Evolutionary conservation across 1,140 invertebrate genomes (phyloP), one percentile per base, ranked within the genome.

Genomic region (Fopius arisanus): DNA sequence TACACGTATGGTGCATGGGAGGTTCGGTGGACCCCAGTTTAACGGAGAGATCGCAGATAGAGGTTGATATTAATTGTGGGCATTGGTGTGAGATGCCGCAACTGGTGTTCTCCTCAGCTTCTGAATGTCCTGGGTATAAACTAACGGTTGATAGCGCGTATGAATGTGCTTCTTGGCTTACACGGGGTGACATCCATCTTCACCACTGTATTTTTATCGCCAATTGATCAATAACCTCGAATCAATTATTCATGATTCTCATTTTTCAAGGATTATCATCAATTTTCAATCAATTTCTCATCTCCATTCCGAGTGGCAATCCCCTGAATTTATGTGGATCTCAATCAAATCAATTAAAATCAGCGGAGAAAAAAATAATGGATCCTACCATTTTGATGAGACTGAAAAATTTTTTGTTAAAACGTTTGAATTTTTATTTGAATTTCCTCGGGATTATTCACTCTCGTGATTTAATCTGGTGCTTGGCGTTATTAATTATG

Each of bases 1-100:
- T 78, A 81, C 81, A 82, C 78, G 72, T 26, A 9, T 14, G 41
- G 19, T 54, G 66, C 10, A 76, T 75, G 74, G 54, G 54, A 59
- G 59, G 59, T 70, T 59, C 48, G 14, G 19, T 12, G 68, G 26
- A 33, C 69, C 26, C 69, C 48, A 21, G 43, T 37, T 51, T 88
- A 87, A 88, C 84, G 87, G 87, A 19, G 85, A 87, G 87, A 88
- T 88, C 82, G 81, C 78, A 86, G 86, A 87, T 87, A 87, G 78
- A 78, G 75, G 78, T 75, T 80, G 83, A 86, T 87, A 88, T 88
- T 88, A 87, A 88, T 88, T 88, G 86, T 84, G 80, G 80, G 82
- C 83, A 85, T 85, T 79, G 83, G 51, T 10, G 29, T 26, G 68
- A 70, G 51, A 59, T 70, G 28, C 68, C 29, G 51, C 51, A 70